phyloP scores from a whole-genome alignment of 2,888 invertebrate species.

The Crematogaster levior region DNA sequence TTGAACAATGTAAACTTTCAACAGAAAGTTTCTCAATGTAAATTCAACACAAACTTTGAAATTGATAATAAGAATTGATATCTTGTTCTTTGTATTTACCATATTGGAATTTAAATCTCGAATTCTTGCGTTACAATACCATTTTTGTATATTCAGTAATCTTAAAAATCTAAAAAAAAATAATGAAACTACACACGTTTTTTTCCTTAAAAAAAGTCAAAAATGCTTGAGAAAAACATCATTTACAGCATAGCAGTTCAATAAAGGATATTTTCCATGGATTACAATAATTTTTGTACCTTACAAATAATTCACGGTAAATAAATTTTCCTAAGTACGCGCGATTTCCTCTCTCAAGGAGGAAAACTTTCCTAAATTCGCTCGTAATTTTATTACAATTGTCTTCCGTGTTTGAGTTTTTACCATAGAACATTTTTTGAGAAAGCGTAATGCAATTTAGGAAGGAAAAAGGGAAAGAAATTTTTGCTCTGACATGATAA shows the following conservation, averaged over 20 bases:
- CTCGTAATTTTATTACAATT: not conserved
- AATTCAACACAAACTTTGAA: not conserved
- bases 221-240: not conserved
- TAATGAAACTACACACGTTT: not conserved
- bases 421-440: slow-evolving; percentile 15
- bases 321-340: not conserved
- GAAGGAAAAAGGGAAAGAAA: not conserved
- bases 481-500: not conserved
- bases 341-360: not conserved
- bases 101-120: not conserved
- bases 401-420: not conserved
- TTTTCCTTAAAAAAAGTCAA: not conserved
- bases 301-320: not conserved
- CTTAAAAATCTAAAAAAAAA: not conserved
- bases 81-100: not conserved
- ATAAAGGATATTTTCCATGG: not conserved
- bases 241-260: not conserved
- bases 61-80: too few relatives aligned
- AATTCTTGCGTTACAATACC: not conserved
- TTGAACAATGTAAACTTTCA: not conserved
- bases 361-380: not conserved
- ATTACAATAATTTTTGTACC: not conserved
- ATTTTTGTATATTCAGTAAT: not conserved
- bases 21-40: not conserved
- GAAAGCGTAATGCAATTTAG: slow-evolving; percentile 33